Base-by-base conservation (phyloP, 1,140 invertebrate genomes). In the Heterodera carotae region DNA sequence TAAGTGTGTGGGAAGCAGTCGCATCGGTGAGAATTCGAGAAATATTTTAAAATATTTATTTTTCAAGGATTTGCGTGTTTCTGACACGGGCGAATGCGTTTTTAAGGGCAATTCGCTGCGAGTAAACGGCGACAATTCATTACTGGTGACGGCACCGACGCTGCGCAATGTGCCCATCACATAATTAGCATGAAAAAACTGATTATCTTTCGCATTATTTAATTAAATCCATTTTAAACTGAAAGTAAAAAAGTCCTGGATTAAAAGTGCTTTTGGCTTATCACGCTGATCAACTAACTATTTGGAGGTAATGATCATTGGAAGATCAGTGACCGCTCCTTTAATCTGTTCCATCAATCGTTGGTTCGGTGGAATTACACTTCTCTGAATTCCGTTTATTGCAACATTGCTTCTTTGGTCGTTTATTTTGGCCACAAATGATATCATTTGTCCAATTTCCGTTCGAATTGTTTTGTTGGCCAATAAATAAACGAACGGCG, bases 1-100 rank as follows among this genome's bases (percentile, higher is more conserved):
- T 96, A 89, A 97, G 96, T 89, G 92, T 96, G 75, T 96, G 94
- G 90, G 95, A 97, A 89, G 92, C 94, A 84, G 93, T 93, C 43
- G 53, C 33, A 3, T 73, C 8, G 70, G 48, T 33, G 18, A 56
- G 12, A 39, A 59, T 70, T 70, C 93, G 94, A 88, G 89, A 95
- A 71, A 34, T 3, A 73, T 73, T 73, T 73, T 18, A 43, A 10
- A 66, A 33, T 18, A 7, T 43, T n/a, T 56, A 22, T 76, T 81
- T 3, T 76, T 39, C 4, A 6, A 82, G 36, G 84, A 86, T 75
- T 59, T 86, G 36, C 85, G 80, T 62, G 84, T 86, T 18, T 80
- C 79, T n/a, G 39, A 64, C 18, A 77, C 84, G 5, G 85, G 85
- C 27, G 59, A 76, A 29, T 86, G 84, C 27, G 74, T 78, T 12